These are phyloP conservation scores for Sminthopsis crassicaudata DNA, from an alignment of 2,113 vertebrate species.

Conservation along the genomic window DNA sequence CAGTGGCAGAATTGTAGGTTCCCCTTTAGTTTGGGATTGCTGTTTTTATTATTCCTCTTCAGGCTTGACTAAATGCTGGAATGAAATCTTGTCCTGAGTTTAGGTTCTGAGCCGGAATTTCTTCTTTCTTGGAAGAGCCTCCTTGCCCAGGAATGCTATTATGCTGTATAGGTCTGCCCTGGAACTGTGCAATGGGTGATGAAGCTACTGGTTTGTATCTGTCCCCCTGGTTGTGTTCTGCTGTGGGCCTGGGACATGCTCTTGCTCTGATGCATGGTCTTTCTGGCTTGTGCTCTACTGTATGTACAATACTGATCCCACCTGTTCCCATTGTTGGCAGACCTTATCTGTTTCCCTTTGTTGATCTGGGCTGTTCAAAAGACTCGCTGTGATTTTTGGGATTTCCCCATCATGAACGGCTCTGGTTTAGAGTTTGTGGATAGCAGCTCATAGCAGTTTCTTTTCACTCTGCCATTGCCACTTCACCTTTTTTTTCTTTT, in stretches of 20 bases:
- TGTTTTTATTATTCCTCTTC: background rate
- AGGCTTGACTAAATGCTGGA: background rate
- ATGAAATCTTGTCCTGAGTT: background rate
- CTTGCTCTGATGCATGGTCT: background rate
- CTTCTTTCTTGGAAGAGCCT: background rate
- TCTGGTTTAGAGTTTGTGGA: background rate
- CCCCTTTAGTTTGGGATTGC: background rate
- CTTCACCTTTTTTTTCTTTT: background rate
- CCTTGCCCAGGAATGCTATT: background rate
- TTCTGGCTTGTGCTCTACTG: background rate
- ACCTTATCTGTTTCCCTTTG: background rate
- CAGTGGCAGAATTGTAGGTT: background rate
- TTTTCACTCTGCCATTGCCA: background rate
- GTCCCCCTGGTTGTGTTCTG: background rate
- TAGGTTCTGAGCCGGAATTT: background rate
- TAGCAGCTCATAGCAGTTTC: background rate
- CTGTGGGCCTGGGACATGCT: background rate
- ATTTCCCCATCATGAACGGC: background rate
- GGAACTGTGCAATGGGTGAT: background rate
- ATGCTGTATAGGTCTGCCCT: background rate
- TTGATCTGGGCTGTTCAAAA: background rate
- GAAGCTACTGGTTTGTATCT: background rate
- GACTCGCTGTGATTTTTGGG: background rate
- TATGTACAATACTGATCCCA: background rate
- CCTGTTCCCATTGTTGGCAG: background rate